phyloP scores from a whole-genome alignment of 2,113 vertebrate genomes.

The Stigmatopora argus region DNA sequence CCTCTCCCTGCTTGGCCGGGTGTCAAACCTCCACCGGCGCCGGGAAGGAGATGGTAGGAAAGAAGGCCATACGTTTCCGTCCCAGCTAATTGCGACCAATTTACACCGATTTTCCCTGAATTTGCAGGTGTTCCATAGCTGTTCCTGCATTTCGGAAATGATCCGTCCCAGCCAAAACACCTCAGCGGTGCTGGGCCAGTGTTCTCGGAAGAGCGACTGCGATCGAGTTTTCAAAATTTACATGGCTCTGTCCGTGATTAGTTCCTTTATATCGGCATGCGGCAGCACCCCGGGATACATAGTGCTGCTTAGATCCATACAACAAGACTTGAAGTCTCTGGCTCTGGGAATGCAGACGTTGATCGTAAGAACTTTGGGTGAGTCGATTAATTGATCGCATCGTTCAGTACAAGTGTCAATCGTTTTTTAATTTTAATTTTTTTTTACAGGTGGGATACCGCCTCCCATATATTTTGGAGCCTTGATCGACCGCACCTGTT shows the following conservation, averaged over 20 bases:
- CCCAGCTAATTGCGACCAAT: background rate
- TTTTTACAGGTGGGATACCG: constrained; percentile 83
- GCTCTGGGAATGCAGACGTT: constrained; percentile 81
- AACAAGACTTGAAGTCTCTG: constrained; percentile 81
- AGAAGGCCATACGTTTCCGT: background rate
- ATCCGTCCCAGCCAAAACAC: constrained; percentile 53
- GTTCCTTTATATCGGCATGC: constrained; percentile 64
- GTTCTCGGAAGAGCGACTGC: constrained; percentile 70
- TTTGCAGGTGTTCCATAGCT: constrained; percentile 82
- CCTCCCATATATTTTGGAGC: constrained; percentile 91
- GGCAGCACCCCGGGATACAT: constrained; percentile 71
- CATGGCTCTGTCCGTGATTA: constrained; percentile 61
- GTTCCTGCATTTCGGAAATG: constrained; percentile 70
- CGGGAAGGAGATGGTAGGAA: constrained; percentile 77
- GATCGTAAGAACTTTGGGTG: constrained; percentile 77
- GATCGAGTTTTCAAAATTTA: constrained; percentile 73
- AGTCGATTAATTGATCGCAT: constrained; percentile 31
- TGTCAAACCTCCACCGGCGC: constrained; percentile 72
- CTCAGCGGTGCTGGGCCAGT: constrained; percentile 78
- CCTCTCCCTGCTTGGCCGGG: constrained; percentile 86
- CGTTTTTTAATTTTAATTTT: background rate
- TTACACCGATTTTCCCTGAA: background rate
- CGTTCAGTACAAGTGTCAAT: background rate
- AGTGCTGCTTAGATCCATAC: constrained; percentile 78
- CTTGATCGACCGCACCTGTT: constrained; percentile 84